Evolutionary conservation across 2,113 vertebrate species (phyloP).

Genomic region (Nerophis ophidion): DNA sequence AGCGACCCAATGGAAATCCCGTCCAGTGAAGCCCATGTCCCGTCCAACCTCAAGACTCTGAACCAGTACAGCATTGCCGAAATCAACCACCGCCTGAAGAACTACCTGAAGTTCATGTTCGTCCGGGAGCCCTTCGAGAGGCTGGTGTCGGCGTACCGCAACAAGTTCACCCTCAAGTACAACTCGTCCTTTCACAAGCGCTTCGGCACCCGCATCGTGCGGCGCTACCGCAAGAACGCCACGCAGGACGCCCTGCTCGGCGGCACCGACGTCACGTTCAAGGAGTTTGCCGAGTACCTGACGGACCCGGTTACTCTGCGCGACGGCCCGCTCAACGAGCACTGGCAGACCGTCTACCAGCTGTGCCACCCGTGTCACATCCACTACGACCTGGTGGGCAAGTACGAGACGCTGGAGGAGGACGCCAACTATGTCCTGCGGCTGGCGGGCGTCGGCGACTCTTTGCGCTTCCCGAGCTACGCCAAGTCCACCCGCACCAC

Average conservation of each 20-base stretch:
- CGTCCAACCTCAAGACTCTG: constrained; percentile 91
- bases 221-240: constrained; percentile 90
- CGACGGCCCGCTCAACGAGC: constrained; percentile 93
- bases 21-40: constrained; percentile 88
- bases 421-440: constrained; percentile 88
- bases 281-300: constrained; percentile 91
- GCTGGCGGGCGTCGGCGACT: constrained; percentile 79
- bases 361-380: constrained; percentile 97
- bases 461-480: constrained; percentile 88
- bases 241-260: constrained; percentile 85
- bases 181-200: constrained; percentile 98
- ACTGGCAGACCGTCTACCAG: constrained; percentile 94
- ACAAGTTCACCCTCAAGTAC: constrained; percentile 98
- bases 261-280: constrained; percentile 85
- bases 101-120: constrained; percentile 96
- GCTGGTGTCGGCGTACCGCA: constrained; percentile 94
- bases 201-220: constrained; percentile 91
- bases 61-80: constrained; percentile 96
- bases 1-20: constrained; percentile 95
- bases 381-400: constrained; percentile 94
- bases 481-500: constrained; percentile 98
- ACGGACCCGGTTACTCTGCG: constrained; percentile 87
- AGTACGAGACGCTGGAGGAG: constrained; percentile 93
- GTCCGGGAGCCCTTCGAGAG: constrained; percentile 95
- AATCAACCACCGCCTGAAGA: constrained; percentile 96